Percentiles rank a stretch among this genome's conserved stretches.
Conservation (phyloP, 2,113 vertebrate species). For the Bettongia penicillata region DNA sequence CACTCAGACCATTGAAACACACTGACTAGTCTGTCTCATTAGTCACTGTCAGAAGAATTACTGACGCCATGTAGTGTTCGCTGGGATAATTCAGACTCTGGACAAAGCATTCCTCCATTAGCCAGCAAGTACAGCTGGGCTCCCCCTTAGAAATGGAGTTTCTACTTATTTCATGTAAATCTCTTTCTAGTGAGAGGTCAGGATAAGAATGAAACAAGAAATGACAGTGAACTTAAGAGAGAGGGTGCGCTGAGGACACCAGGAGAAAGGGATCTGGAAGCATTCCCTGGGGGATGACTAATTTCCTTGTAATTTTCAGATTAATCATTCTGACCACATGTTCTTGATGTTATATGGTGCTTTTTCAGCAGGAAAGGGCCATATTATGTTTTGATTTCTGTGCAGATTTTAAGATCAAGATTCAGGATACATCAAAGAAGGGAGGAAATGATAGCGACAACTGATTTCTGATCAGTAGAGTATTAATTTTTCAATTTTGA, state of each 20-base stretch:
- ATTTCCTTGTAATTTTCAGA: constrained; percentile 31
- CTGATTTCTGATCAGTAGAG: constrained; percentile 2
- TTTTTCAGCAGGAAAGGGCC: background rate
- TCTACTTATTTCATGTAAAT: constrained; percentile 17
- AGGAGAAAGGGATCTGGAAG: constrained; percentile 15
- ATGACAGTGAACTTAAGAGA: background rate
- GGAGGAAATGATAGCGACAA: constrained; percentile 17
- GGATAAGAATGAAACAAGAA: background rate
- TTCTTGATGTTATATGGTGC: background rate
- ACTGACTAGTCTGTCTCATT: background rate
- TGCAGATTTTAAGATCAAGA: background rate
- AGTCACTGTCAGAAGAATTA: background rate
- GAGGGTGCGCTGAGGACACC: background rate
- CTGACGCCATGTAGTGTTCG: background rate
- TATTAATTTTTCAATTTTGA: background rate
- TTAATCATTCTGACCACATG: constrained; percentile 5
- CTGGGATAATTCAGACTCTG: background rate
- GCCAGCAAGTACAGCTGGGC: background rate
- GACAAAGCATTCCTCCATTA: background rate
- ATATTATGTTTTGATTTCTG: constrained; percentile 17
- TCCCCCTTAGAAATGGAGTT: constrained; percentile 32
- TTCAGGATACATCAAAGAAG: constrained; percentile 16
- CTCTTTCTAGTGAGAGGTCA: background rate
- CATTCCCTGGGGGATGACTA: background rate
- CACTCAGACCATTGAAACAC: constrained; percentile 11